Evolutionary conservation across 2,113 vertebrate genomes (phyloP).

Genomic region (Scortum barcoo): DNA sequence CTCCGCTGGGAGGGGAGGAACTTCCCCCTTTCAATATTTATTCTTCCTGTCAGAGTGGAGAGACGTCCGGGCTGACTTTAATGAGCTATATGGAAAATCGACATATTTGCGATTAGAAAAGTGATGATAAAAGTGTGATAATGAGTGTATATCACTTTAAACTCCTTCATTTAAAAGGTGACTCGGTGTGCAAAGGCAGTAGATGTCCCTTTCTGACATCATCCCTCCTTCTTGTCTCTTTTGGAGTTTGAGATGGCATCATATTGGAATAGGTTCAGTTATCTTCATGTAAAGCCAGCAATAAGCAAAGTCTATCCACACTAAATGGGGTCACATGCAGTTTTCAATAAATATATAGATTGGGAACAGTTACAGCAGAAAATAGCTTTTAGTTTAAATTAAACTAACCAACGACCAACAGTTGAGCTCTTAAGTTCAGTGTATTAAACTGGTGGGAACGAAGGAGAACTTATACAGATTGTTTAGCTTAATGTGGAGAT

Average conservation of each 20-base stretch:
- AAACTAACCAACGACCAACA: too few relatives aligned
- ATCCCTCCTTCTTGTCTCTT: not conserved
- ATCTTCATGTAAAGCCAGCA: too few relatives aligned
- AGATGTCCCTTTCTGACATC: not conserved
- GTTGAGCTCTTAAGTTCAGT: too few relatives aligned
- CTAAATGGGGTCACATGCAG: too few relatives aligned
- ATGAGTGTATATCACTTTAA: not conserved
- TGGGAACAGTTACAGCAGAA: too few relatives aligned
- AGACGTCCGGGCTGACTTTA: not conserved
- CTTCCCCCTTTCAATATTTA: not conserved
- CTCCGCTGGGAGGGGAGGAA: slow-evolving; percentile 16
- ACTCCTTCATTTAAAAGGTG: not conserved
- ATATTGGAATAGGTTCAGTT: not conserved
- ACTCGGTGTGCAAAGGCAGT: not conserved
- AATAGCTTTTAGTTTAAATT: too few relatives aligned
- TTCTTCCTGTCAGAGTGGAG: not conserved
- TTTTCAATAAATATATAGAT: too few relatives aligned
- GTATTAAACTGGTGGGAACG: too few relatives aligned
- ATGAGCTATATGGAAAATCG: not conserved
- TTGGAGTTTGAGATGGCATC: not conserved
- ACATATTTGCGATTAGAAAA: not conserved
- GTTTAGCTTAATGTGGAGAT: too few relatives aligned
- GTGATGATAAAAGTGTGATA: not conserved
- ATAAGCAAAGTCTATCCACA: too few relatives aligned
- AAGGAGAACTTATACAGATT: too few relatives aligned